A percentile compares a stretch with the other conserved stretches of the same genome.
Conservation (phyloP, 2,113 vertebrate species). For the Dipodomys spectabilis region DNA sequence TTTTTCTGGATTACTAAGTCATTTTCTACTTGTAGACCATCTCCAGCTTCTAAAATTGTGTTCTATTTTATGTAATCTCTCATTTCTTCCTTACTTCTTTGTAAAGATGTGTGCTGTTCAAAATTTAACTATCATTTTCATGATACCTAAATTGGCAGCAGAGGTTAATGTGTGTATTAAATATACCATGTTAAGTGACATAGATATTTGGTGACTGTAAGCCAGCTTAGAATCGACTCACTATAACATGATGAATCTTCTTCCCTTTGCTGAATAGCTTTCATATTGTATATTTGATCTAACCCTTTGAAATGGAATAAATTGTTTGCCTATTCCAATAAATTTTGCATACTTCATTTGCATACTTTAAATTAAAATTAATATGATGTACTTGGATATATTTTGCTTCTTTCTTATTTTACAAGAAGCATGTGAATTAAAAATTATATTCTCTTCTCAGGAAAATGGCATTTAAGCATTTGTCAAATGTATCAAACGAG, state of each 20-base stretch:
- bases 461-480: conserved; percentile 4
- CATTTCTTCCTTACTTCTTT: conserved; percentile 14
- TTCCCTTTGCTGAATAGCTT: neutral
- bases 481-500: neutral
- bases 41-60: neutral
- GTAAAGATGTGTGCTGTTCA: neutral
- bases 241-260: neutral
- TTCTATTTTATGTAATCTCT: neutral
- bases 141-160: neutral
- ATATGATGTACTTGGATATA: neutral
- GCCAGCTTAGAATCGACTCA: neutral
- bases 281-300: neutral
- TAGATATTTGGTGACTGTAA: neutral
- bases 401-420: neutral
- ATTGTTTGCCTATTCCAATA: neutral
- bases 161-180: conserved; percentile 8
- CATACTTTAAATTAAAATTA: neutral
- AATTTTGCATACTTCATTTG: neutral
- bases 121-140: conserved; percentile 30
- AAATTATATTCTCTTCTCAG: neutral
- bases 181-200: neutral
- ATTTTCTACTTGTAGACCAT: conserved; percentile 39
- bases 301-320: neutral
- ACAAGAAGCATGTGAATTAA: conserved; percentile 15
- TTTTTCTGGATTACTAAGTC: conserved; percentile 13